phyloP scores from a whole-genome alignment of 2,113 vertebrate species.

The Crypturellus undulatus region DNA sequence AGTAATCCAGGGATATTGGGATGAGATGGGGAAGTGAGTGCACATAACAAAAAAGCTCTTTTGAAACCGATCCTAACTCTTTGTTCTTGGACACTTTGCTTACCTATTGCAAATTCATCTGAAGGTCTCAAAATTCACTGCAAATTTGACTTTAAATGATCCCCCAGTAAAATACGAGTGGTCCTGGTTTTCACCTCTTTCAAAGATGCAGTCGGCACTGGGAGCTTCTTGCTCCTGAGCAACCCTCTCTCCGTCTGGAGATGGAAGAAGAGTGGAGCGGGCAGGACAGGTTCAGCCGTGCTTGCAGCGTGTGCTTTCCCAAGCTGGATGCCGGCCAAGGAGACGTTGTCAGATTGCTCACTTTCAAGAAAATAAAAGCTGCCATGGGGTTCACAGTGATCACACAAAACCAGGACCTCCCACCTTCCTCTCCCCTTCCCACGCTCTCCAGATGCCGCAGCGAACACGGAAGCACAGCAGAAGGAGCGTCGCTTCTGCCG shows the following conservation, averaged over 20 bases:
- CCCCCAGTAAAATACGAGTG: not conserved
- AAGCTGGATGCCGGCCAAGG: not conserved
- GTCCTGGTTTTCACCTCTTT: not conserved
- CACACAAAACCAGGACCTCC: not conserved
- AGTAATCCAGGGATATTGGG: not conserved
- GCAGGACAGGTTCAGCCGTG: not conserved
- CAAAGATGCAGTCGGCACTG: not conserved
- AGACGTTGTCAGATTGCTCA: not conserved
- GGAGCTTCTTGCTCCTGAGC: not conserved
- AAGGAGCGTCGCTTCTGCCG: not conserved
- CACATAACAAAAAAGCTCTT: not conserved
- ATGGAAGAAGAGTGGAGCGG: not conserved
- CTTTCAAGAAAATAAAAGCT: not conserved
- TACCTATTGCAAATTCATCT: not conserved
- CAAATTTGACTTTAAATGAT: not conserved
- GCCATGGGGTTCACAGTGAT: not conserved
- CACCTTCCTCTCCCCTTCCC: not conserved
- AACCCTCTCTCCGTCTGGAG: not conserved
- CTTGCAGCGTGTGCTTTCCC: not conserved
- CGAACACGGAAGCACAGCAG: not conserved
- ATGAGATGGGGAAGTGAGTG: not conserved
- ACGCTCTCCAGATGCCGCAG: not conserved
- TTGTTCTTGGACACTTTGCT: not conserved
- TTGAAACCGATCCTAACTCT: not conserved
- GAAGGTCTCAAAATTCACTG: not conserved